Evolutionary conservation across 2,888 invertebrate species (phyloP).

Genomic region (Ischnura elegans): DNA sequence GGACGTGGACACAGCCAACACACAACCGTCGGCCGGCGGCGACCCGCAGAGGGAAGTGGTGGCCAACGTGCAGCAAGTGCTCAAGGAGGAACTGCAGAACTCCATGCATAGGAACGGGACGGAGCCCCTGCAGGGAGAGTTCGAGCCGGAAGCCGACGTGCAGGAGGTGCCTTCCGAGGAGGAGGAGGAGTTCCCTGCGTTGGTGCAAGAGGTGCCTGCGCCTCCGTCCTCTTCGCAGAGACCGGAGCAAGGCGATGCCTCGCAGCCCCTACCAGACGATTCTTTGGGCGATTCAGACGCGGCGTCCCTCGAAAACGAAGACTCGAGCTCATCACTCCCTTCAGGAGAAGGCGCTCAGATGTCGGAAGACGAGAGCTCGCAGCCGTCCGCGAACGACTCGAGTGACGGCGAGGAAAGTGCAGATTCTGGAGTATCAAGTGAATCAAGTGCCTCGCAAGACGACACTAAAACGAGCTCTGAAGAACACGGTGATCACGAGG

Average conservation of each 20-base stretch:
- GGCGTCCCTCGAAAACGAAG: not conserved
- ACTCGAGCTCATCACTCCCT: not conserved
- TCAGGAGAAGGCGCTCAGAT: not conserved
- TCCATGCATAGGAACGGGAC: slow-evolving; percentile 49
- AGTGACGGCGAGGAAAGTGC: not conserved
- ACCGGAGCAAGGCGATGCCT: not conserved
- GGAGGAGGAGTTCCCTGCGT: no score
- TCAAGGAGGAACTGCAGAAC: slow-evolving; percentile 78
- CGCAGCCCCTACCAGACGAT: not conserved
- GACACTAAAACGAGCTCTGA: not conserved
- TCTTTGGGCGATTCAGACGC: not conserved
- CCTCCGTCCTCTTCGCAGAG: slow-evolving; percentile 4
- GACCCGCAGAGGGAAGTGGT: slow-evolving; percentile 80
- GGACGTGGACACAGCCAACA: slow-evolving; percentile 74
- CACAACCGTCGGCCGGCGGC: slow-evolving; percentile 69
- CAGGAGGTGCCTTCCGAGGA: slow-evolving; percentile 79
- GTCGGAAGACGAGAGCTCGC: not conserved
- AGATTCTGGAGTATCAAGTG: not conserved
- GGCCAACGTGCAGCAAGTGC: slow-evolving; percentile 89
- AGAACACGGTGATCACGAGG: not conserved
- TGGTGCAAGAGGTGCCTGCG: slow-evolving; percentile 77
- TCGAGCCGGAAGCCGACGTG: slow-evolving; percentile 37
- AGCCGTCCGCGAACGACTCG: not conserved
- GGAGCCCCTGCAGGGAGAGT: slow-evolving; percentile 30
- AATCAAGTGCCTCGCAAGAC: not conserved